A percentile compares a stretch with the other conserved stretches of the same genome.
Conservation (phyloP, 2,113 vertebrate species). For the Callochromis pleurospilus region DNA sequence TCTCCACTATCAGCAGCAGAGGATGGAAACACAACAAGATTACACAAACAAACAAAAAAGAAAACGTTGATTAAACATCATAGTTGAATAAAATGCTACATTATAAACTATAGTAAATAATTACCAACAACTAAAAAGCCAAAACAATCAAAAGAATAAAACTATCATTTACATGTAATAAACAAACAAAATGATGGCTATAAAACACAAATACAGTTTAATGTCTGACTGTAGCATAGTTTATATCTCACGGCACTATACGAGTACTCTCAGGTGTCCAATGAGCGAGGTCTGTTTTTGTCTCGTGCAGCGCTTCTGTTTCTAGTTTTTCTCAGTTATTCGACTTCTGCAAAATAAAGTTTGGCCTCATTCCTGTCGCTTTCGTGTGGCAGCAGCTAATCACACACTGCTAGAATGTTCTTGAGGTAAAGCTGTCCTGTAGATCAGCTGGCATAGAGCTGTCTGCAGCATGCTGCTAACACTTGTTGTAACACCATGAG, state of each 20-base stretch:
- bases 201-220: background rate
- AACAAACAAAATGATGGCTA: background rate
- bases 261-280: accelerated
- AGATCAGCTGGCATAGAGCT: background rate
- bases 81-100: background rate
- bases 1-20: background rate
- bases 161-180: background rate
- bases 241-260: background rate
- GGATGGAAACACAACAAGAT: background rate
- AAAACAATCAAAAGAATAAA: background rate
- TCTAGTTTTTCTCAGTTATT: background rate
- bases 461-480: slow-evolving; percentile 2
- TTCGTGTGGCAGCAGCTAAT: background rate
- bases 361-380: background rate
- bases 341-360: background rate
- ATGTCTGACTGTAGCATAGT: background rate
- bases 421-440: background rate
- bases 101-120: background rate
- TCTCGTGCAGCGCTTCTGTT: background rate
- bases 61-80: background rate
- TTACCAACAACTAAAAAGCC: background rate
- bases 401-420: background rate
- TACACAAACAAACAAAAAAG: background rate
- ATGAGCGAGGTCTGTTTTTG: background rate
- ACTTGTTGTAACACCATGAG: background rate